Percentiles rank a stretch among this genome's conserved stretches.
Evolutionary conservation across 2,888 invertebrate species (phyloP).

Genomic region (Xanthorhoe designata): DNA sequence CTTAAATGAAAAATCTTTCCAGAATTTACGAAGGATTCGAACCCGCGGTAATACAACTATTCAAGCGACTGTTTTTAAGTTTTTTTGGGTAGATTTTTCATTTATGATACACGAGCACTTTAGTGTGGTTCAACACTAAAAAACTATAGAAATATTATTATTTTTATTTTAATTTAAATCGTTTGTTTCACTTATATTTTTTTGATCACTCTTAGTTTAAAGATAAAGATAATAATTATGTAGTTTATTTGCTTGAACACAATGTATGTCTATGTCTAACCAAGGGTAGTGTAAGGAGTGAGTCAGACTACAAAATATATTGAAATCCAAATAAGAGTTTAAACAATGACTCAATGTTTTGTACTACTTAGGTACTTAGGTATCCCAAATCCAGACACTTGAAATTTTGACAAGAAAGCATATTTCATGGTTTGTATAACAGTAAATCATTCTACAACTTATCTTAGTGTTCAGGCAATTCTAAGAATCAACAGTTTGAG

Average conservation of each 20-base stretch:
- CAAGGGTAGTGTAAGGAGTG: not conserved
- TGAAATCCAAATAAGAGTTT: not conserved
- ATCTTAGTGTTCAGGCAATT: conserved; percentile 22
- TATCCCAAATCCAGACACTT: conserved; percentile 22
- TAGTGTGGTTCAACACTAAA: too few relatives aligned
- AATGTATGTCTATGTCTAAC: too few relatives aligned
- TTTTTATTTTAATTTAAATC: too few relatives aligned
- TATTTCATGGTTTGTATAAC: conserved; percentile 36
- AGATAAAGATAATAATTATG: too few relatives aligned
- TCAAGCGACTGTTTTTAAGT: too few relatives aligned
- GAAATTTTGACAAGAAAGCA: conserved; percentile 23
- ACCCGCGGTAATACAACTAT: too few relatives aligned
- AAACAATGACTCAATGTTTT: conserved; percentile 13
- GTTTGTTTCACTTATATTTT: not conserved
- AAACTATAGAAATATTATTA: too few relatives aligned
- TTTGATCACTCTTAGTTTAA: not conserved
- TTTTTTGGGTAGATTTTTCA: too few relatives aligned
- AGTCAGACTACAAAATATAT: not conserved
- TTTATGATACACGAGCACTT: too few relatives aligned
- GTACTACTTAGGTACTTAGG: conserved; percentile 1
- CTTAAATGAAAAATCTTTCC: too few relatives aligned
- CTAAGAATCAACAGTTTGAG: not conserved
- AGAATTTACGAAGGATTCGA: too few relatives aligned
- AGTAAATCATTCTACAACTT: conserved; percentile 37
- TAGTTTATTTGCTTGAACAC: too few relatives aligned